These are phyloP conservation scores for Eristalis tenax DNA, from an alignment of 2,888 invertebrate species.

Conservation along the genomic window DNA sequence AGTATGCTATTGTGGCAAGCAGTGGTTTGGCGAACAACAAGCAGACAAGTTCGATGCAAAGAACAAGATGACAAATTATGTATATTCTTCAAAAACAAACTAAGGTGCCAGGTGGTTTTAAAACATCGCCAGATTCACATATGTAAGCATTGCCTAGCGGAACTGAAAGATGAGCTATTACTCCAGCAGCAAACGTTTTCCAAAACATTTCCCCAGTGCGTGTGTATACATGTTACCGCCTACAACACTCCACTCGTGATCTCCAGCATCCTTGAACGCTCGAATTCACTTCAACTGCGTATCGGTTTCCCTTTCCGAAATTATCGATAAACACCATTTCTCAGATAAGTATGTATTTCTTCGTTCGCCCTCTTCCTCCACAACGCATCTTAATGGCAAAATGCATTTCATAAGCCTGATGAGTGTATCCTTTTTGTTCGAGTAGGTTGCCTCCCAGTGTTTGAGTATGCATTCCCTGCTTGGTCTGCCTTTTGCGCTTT, in stretches of 20 bases:
- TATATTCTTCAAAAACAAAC: too few species aligned
- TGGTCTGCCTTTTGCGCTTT: neutral
- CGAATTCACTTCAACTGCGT: neutral
- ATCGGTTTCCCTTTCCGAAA: conserved; percentile 6
- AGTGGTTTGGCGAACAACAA: too few species aligned
- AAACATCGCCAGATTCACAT: too few species aligned
- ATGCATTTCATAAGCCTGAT: conserved; percentile 20
- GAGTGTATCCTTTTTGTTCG: conserved; percentile 23
- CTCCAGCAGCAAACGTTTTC: neutral
- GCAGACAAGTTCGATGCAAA: too few species aligned
- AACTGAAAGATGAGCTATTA: neutral
- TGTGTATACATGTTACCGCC: neutral
- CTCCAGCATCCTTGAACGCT: neutral
- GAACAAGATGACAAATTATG: too few species aligned
- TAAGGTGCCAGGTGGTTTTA: too few species aligned
- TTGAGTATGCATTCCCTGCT: neutral
- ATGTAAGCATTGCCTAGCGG: too few species aligned
- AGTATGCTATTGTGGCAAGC: too few species aligned
- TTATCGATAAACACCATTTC: conserved; percentile 36
- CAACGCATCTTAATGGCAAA: conserved; percentile 4
- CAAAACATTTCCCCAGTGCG: neutral
- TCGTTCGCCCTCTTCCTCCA: neutral
- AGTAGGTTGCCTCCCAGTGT: conserved; percentile 10
- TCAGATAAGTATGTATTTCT: conserved; percentile 4
- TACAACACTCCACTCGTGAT: neutral